These are phyloP conservation scores for Phortica okadai DNA, from an alignment of 2,888 invertebrate species.

Conservation along the genomic window DNA sequence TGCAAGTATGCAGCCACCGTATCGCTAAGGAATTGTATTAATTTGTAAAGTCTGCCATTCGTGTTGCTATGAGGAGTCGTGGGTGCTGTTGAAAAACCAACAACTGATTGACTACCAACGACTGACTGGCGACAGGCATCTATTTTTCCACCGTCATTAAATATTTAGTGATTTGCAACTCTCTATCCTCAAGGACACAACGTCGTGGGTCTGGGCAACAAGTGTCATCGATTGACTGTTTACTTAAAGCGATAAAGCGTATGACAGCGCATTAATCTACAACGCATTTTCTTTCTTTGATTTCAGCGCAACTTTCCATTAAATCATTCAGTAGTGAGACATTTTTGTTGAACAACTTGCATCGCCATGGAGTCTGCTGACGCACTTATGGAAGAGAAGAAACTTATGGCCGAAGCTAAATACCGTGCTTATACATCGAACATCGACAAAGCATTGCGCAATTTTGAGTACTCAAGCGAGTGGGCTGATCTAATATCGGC, in stretches of 20 bases:
- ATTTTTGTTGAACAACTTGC: neutral
- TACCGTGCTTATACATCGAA: constrained; percentile 87
- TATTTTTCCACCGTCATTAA: neutral
- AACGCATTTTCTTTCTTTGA: neutral
- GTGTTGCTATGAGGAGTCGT: neutral
- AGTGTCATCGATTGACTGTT: constrained; percentile 8
- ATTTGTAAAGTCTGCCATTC: too few relatives aligned
- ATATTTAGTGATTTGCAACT: neutral
- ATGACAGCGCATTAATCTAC: neutral
- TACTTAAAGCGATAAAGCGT: neutral
- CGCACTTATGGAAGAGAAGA: constrained; percentile 82
- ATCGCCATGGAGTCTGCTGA: constrained; percentile 74
- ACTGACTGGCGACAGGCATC: neutral
- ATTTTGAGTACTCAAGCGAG: constrained; percentile 95
- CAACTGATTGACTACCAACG: neutral
- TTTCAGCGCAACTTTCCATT: neutral
- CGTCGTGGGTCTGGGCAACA: neutral
- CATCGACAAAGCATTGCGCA: constrained; percentile 91
- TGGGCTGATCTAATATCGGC: constrained; percentile 96
- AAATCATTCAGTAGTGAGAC: neutral
- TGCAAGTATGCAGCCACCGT: neutral
- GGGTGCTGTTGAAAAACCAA: neutral
- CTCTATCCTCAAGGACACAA: neutral
- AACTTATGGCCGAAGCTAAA: constrained; percentile 88
- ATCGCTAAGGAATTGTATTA: too few relatives aligned